Conservation (phyloP, 2,113 vertebrate species). For the Oncorhynchus tshawytscha region DNA sequence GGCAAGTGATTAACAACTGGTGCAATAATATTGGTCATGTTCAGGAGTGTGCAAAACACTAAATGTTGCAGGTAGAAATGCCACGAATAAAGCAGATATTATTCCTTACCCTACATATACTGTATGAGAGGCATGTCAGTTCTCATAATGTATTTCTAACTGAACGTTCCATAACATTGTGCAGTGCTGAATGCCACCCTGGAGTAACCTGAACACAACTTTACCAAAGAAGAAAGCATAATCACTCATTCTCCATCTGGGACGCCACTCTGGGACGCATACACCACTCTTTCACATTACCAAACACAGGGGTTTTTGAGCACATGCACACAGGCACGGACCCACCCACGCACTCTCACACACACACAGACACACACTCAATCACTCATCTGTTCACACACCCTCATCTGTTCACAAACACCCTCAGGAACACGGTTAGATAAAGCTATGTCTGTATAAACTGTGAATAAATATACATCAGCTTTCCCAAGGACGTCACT, state of each 20-base stretch:
- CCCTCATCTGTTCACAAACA: background rate
- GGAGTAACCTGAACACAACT: too few relatives aligned
- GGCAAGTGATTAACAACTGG: background rate
- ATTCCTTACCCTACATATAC: too few relatives aligned
- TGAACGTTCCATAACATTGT: too few relatives aligned
- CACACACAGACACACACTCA: background rate
- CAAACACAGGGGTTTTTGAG: background rate
- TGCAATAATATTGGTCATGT: background rate
- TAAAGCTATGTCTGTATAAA: background rate
- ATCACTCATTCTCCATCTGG: background rate
- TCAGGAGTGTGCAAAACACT: too few relatives aligned
- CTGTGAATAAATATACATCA: background rate
- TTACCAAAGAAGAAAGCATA: background rate
- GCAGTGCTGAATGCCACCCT: too few relatives aligned
- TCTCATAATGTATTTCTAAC: too few relatives aligned
- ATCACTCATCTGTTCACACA: background rate
- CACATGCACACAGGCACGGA: background rate
- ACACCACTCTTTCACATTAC: background rate
- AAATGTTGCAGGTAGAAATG: too few relatives aligned
- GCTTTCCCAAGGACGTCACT: background rate
- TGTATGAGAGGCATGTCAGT: too few relatives aligned
- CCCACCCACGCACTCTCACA: background rate
- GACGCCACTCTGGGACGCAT: too few relatives aligned
- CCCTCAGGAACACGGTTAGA: background rate
- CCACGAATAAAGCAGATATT: too few relatives aligned